A percentile compares a stretch with the other conserved stretches of the same genome.
Conservation (phyloP, 2,888 invertebrate species). For the Saturnia pavonia region DNA sequence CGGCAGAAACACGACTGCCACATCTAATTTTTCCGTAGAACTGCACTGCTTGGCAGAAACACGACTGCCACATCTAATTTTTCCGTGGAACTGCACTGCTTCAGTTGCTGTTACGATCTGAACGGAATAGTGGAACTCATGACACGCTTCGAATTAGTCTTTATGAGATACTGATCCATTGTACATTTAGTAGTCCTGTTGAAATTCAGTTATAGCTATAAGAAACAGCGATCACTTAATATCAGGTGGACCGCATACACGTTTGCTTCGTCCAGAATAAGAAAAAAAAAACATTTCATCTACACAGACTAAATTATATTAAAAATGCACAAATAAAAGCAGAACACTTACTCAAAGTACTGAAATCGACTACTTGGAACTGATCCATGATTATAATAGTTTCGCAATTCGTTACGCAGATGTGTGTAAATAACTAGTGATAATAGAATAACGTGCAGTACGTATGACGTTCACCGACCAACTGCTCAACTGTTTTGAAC, state of each 20-base stretch:
- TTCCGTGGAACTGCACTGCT: too few species aligned
- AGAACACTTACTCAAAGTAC: constrained; percentile 63
- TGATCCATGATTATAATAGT: constrained; percentile 54
- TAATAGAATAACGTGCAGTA: constrained; percentile 40
- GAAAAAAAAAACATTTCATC: not conserved
- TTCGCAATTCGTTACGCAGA: constrained; percentile 13
- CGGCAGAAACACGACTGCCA: too few species aligned
- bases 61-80: too few species aligned
- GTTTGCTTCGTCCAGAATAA: not conserved
- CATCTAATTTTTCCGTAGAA: too few species aligned
- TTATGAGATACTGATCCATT: not conserved
- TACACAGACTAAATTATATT: not conserved
- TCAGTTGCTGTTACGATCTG: too few species aligned
- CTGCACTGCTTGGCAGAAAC: too few species aligned
- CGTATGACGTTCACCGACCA: constrained; percentile 60
- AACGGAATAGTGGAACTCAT: too few species aligned
- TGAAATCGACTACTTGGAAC: constrained; percentile 64
- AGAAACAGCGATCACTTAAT: not conserved
- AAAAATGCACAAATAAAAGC: not conserved
- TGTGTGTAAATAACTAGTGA: constrained; percentile 11
- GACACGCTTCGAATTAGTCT: not conserved
- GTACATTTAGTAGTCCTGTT: not conserved
- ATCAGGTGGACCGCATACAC: not conserved
- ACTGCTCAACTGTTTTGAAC: constrained; percentile 40
- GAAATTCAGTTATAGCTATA: not conserved